These are phyloP conservation scores for Mycetomoellerius zeteki DNA, from an alignment of 1,140 invertebrate genomes.

Conservation along the genomic window DNA sequence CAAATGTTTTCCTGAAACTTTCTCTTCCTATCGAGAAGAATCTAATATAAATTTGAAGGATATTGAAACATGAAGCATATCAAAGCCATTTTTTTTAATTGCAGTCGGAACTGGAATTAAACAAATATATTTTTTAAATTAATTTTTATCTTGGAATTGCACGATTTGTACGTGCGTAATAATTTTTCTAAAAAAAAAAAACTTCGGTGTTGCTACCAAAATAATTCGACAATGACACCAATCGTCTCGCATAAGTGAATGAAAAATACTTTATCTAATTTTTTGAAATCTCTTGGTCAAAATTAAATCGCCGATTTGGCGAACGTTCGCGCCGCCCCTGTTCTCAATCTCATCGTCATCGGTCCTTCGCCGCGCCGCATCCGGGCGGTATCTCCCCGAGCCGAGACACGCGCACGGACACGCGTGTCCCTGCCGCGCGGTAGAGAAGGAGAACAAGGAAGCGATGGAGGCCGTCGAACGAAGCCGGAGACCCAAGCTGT, in stretches of 20 bases:
- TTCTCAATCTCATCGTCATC: conserved; percentile 50
- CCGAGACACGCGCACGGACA: conserved; percentile 31
- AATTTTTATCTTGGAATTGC: background rate
- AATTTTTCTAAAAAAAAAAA: conserved; percentile 1
- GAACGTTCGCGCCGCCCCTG: conserved; percentile 42
- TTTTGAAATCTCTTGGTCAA: background rate
- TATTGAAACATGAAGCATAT: background rate
- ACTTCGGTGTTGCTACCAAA: background rate
- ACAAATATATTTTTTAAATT: background rate
- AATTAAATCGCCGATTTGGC: conserved; percentile 13
- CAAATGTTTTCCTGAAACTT: background rate
- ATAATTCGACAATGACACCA: background rate
- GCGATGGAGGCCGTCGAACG: conserved; percentile 57
- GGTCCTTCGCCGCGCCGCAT: conserved; percentile 40
- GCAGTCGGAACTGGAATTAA: background rate
- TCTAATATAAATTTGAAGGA: background rate
- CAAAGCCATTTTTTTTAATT: no score
- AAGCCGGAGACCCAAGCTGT: conserved; percentile 41
- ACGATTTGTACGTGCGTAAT: background rate
- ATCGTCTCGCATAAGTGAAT: background rate
- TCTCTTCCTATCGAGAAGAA: background rate
- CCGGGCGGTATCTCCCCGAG: conserved; percentile 40
- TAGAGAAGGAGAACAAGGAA: conserved; percentile 63
- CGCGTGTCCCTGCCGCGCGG: conserved; percentile 61
- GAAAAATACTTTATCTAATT: background rate